Conservation (phyloP, 2,113 vertebrate species). For the Myotis brandtii region DNA sequence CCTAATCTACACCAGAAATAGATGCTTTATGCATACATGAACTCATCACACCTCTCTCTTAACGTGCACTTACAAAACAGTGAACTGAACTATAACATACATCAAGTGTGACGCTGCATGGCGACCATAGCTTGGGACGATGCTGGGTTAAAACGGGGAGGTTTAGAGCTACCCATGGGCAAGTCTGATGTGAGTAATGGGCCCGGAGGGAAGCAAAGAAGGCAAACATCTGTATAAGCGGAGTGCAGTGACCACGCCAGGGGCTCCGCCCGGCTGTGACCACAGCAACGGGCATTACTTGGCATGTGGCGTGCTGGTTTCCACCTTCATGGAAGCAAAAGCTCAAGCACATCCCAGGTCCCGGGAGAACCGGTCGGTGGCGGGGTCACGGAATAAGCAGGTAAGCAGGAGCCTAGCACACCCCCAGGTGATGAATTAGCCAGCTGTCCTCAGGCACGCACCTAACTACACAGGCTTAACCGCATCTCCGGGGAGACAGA, state of each 20-base stretch:
- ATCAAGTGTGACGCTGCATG: background rate
- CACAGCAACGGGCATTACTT: too few relatives aligned
- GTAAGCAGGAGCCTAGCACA: background rate
- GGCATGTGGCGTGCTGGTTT: background rate
- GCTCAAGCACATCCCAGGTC: background rate
- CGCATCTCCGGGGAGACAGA: constrained; percentile 60
- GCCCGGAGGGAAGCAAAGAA: background rate
- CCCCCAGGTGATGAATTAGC: constrained; percentile 33
- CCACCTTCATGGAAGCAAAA: background rate
- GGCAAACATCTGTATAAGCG: background rate
- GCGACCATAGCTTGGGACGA: background rate
- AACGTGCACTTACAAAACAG: background rate
- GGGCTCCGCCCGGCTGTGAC: background rate
- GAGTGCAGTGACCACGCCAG: background rate
- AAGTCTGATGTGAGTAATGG: background rate
- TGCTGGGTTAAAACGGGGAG: background rate
- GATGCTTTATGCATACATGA: background rate
- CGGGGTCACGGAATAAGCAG: background rate
- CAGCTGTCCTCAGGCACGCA: constrained; percentile 48
- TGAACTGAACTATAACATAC: background rate
- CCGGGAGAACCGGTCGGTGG: background rate
- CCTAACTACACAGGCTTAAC: constrained; percentile 45
- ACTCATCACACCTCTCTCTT: background rate
- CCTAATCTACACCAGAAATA: background rate
- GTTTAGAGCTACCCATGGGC: background rate